phyloP scores from a whole-genome alignment of 2,113 vertebrate species.

The Micronycteris hirsuta region DNA sequence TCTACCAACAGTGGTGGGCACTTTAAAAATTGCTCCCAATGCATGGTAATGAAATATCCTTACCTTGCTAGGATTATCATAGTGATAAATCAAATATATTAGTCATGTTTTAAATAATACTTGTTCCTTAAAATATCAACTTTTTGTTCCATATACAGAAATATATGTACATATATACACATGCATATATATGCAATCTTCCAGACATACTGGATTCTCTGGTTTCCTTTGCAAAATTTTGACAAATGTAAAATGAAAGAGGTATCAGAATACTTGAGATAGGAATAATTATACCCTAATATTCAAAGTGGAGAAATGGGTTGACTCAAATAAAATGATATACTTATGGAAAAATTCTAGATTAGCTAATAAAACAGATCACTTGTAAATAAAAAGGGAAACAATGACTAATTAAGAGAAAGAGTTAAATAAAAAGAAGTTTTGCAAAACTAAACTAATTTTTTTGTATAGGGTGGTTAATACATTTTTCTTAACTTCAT shows the following conservation, averaged over 20 bases:
- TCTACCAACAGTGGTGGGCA: not conserved
- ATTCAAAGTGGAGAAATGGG: not conserved
- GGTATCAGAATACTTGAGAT: not conserved
- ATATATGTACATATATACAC: not conserved
- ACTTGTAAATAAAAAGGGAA: not conserved
- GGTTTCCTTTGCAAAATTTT: constrained; percentile 13
- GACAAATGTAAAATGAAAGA: constrained; percentile 6
- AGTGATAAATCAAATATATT: constrained; percentile 12
- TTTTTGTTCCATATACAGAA: not conserved
- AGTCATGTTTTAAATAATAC: not conserved
- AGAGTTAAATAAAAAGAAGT: not conserved
- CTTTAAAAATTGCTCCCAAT: not conserved
- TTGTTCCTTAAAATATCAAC: not conserved
- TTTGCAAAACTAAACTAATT: not conserved
- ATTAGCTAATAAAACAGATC: not conserved
- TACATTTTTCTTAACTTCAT: not conserved
- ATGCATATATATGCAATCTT: not conserved
- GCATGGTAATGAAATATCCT: not conserved
- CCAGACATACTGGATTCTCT: not conserved
- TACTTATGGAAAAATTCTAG: not conserved
- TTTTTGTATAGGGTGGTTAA: not conserved
- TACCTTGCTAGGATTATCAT: not conserved
- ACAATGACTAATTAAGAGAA: not conserved
- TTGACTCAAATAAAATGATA: not conserved
- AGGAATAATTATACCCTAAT: not conserved